Conservation (phyloP, 2,113 vertebrate species). For the Heterochromis multidens region DNA sequence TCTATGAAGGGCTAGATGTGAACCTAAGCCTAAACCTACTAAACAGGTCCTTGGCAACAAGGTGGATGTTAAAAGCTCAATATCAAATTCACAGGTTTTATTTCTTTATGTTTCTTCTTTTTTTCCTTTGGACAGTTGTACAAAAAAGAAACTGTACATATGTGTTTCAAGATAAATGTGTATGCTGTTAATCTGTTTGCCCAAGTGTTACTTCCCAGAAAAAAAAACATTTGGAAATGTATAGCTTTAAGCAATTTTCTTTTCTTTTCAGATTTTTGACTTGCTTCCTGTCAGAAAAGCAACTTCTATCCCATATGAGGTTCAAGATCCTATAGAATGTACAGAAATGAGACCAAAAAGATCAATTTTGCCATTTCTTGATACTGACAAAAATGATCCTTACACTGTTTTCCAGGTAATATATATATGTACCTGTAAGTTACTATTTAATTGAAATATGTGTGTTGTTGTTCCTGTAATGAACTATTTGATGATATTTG, state of each 20-base stretch:
- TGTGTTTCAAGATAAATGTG: background rate
- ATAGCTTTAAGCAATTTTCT: no score
- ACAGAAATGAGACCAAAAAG: constrained; percentile 55
- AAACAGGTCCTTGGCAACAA: background rate
- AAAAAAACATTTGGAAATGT: background rate
- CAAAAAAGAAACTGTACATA: no score
- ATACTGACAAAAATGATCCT: background rate
- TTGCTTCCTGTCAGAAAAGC: constrained; percentile 43
- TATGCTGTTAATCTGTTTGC: background rate
- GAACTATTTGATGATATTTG: background rate
- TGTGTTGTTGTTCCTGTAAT: background rate
- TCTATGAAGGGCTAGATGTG: no score
- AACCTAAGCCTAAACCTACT: no score
- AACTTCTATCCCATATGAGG: background rate
- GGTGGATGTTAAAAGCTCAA: no score
- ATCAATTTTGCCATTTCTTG: background rate
- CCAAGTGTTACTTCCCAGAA: background rate
- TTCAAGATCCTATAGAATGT: constrained; percentile 29
- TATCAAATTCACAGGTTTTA: no score
- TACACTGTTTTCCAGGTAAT: constrained; percentile 56
- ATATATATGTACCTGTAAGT: background rate
- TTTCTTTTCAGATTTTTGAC: constrained; percentile 57
- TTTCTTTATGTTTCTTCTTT: background rate
- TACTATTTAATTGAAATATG: background rate
- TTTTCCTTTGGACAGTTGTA: background rate